A percentile compares a stretch with the other conserved stretches of the same genome.
Conservation (phyloP, 2,797 vertebrate genomes). For the Falco novaeseelandiae region DNA sequence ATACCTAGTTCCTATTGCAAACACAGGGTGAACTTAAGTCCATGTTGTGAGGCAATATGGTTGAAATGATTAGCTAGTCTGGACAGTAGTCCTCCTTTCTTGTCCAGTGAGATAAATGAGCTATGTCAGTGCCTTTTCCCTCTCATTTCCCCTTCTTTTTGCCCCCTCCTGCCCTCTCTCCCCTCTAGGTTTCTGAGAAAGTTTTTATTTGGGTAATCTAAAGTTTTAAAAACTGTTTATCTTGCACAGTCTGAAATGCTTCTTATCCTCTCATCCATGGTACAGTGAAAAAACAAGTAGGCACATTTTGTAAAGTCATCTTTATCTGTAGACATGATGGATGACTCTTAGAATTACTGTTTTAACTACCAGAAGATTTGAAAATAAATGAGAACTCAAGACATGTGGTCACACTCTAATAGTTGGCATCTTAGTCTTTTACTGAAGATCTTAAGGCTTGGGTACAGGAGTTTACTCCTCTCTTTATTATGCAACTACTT, state of each 20-base stretch:
- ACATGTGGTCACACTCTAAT: not conserved
- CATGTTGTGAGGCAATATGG: fast-evolving
- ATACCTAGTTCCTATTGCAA: not conserved
- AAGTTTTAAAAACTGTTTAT: not conserved
- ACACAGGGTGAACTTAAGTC: fast-evolving
- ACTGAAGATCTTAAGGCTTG: not conserved
- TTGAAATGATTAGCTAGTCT: not conserved
- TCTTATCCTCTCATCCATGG: not conserved
- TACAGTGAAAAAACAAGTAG: not conserved
- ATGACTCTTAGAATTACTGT: constrained; percentile 1
- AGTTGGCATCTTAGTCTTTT: not conserved
- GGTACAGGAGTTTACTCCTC: not conserved
- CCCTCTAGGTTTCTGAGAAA: not conserved
- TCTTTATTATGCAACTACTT: not conserved
- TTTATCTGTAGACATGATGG: not conserved
- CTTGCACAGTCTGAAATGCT: not conserved
- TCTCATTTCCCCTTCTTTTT: not conserved
- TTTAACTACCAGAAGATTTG: not conserved
- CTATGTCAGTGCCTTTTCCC: not conserved
- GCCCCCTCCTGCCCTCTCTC: not conserved
- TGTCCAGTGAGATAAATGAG: not conserved
- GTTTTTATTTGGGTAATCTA: not conserved
- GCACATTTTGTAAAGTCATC: not conserved
- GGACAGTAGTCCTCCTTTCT: not conserved
- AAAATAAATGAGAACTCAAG: not conserved